phyloP scores from a whole-genome alignment of 2,888 invertebrate species.

The Leptogaster cylindrica region DNA sequence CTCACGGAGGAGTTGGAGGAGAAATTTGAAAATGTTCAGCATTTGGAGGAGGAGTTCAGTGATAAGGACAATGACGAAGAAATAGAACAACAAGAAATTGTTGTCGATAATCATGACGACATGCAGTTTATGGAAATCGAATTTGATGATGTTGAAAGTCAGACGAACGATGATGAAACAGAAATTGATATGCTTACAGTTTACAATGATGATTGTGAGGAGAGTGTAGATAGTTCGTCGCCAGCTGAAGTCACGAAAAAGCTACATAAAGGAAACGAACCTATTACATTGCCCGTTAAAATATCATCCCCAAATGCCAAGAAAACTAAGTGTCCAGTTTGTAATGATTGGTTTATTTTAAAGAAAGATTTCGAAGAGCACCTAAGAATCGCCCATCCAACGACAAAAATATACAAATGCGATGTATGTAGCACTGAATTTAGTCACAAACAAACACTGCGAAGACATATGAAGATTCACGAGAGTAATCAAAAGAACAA shows the following conservation, averaged over 20 bases:
- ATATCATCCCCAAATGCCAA: too few relatives aligned
- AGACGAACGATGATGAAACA: neutral
- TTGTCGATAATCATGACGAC: neutral
- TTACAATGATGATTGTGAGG: neutral
- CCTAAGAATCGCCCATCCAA: constrained; percentile 71
- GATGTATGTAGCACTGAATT: constrained; percentile 79
- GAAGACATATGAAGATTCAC: constrained; percentile 36
- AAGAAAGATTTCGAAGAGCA: constrained; percentile 32
- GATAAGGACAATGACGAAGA: neutral
- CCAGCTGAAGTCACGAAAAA: neutral
- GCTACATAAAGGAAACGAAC: neutral
- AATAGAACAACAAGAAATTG: neutral
- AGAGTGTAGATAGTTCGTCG: neutral
- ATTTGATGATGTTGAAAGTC: constrained; percentile 27
- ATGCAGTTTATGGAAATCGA: constrained; percentile 36
- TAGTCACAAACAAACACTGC: constrained; percentile 54
- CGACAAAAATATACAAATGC: constrained; percentile 76
- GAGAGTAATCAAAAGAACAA: constrained; percentile 58
- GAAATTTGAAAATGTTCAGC: neutral
- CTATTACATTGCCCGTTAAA: neutral
- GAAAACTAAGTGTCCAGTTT: constrained; percentile 11
- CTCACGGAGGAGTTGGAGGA: neutral
- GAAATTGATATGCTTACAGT: neutral
- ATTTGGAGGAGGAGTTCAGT: neutral
- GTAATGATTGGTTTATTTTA: constrained; percentile 2